These are phyloP conservation scores for Forficula auricularia DNA, from an alignment of 1,140 invertebrate genomes.

Conservation along the genomic window DNA sequence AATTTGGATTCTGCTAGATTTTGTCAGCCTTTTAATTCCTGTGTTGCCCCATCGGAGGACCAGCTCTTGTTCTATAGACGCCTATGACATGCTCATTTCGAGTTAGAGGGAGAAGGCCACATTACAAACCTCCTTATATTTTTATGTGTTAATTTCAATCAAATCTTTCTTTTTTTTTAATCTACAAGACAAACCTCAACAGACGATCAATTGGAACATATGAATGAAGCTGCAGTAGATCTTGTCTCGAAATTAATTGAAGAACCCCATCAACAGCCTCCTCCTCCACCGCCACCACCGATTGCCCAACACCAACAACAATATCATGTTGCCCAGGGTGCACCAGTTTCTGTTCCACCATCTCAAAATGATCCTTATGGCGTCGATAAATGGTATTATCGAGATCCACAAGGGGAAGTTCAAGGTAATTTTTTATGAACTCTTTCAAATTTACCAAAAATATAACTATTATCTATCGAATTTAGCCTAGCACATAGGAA, in stretches of 20 bases:
- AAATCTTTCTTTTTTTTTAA: too few species aligned
- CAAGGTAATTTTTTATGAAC: conserved; percentile 31
- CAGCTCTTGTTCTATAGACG: too few species aligned
- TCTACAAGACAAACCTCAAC: conserved; percentile 9
- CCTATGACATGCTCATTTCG: too few species aligned
- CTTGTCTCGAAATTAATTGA: conserved; percentile 56
- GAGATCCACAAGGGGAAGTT: conserved; percentile 48
- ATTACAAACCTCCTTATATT: too few species aligned
- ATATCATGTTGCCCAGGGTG: not conserved
- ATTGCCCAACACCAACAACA: not conserved
- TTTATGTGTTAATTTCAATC: too few species aligned
- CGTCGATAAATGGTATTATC: conserved; percentile 62
- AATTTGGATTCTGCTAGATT: too few species aligned
- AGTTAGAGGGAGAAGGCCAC: too few species aligned
- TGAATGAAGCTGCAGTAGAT: conserved; percentile 53
- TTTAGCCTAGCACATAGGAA: too few species aligned
- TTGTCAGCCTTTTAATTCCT: too few species aligned
- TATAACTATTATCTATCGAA: too few species aligned
- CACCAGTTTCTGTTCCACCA: not conserved
- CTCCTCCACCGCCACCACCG: conserved; percentile 7
- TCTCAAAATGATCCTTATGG: not conserved
- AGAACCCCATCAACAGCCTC: conserved; percentile 22
- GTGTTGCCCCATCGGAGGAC: too few species aligned
- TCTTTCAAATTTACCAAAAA: conserved; percentile 71
- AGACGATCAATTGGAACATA: conserved; percentile 36